Conservation (phyloP, 1,140 invertebrate genomes). For the Lepidurus packardi region DNA sequence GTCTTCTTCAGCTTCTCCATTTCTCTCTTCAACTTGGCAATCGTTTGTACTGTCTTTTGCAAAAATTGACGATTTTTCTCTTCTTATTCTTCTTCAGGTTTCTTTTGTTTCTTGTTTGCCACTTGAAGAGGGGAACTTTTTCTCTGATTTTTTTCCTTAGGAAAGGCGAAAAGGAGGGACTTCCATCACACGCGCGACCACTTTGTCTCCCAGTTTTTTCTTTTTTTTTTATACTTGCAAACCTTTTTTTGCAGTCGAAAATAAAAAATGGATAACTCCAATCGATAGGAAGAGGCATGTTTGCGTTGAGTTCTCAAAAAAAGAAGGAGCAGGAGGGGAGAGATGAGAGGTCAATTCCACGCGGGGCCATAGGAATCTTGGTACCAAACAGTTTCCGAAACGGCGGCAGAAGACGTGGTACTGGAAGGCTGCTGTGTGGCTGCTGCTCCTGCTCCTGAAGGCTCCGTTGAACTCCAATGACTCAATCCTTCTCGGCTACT, state of each 20-base stretch:
- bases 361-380: conserved; percentile 30
- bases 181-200: neutral
- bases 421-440: conserved; percentile 12
- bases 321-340: neutral
- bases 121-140: neutral
- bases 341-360: conserved; percentile 27
- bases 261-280: neutral
- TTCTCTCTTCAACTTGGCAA: conserved; percentile 12
- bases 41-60: conserved; percentile 5
- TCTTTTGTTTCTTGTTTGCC: neutral
- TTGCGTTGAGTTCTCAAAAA: neutral
- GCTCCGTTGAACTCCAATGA: neutral
- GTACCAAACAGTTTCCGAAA: conserved; percentile 32
- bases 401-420: conserved; percentile 22
- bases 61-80: neutral
- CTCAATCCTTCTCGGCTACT: conserved; percentile 4
- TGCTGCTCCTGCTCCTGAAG: neutral
- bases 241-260: neutral
- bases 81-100: neutral
- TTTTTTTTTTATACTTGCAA: neutral
- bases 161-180: neutral
- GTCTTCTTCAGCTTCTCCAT: neutral
- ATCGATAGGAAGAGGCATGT: conserved; percentile 6
- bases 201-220: neutral
- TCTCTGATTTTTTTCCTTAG: neutral